Base-by-base conservation (phyloP, 2,888 invertebrate genomes). In the Gnatocerus cornutus region DNA sequence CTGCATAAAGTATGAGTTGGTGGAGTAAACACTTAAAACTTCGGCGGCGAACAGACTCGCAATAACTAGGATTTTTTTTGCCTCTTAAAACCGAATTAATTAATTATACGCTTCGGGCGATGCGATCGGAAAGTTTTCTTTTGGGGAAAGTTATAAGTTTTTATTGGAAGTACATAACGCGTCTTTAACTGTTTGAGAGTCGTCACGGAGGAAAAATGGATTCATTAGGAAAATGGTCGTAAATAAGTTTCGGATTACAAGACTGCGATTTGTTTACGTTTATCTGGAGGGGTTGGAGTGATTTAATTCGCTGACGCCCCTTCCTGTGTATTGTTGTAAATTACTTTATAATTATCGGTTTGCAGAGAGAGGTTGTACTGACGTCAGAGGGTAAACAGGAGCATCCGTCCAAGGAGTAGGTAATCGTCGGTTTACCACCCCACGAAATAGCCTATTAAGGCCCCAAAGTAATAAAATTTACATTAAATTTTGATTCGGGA, bases 21-120 rank as follows among this genome's bases (percentile, higher is more conserved):
- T 48, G 14, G 65, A 56, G 65, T 65, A 65, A 65, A 65, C 65
- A 65, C 65, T 65, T 65, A 56, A 65, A 65, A 65, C 10, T 65
- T 65, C 16, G 12, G 16, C 3, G 16, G 37, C 39, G 41, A 56
- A 39, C 8, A 6, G 14, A 50, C 12, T 33, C 12, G 41, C 12
- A 56, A 56, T 56, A 39, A 21, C 41, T 53, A 33, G 7, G 45
- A 45, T 50, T 50, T 48, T n/a, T 61, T 37, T 37, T 16, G 29
- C 59, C 8, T 16, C 21, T 21, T 1, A 27, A 30, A 8, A 39
- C 10, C 7, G 45, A 48, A 61, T 50, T 61, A 61, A 61, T 61
- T 61, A 61, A 59, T 46, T 45, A 29, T 27, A 43, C 53, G 27
- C 41, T 58, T 29, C 43, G 39, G 43, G 10, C 1, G 12, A 50